A percentile compares a stretch with the other conserved stretches of the same genome.
These are phyloP conservation scores for Rhimphoctona megacephalus DNA, from an alignment of 2,888 invertebrate genomes.

Conservation along the genomic window DNA sequence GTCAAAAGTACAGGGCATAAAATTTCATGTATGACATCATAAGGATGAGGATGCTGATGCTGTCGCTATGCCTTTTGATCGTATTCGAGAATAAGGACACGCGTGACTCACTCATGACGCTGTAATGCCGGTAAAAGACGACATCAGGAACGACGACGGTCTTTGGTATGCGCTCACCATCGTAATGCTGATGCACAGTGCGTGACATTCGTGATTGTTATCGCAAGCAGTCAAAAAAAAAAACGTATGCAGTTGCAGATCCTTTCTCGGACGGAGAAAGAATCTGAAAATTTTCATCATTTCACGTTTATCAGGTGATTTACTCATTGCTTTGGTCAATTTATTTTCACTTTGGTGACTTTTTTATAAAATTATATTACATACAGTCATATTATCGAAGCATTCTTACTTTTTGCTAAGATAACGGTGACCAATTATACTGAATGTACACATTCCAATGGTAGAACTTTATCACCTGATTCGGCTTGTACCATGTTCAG, in stretches of 20 bases:
- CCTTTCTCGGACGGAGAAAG: neutral
- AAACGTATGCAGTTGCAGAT: neutral
- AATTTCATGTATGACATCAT: slow-evolving; percentile 43
- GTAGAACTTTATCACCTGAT: neutral
- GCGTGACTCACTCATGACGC: slow-evolving; percentile 36
- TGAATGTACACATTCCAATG: neutral
- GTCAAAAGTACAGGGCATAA: slow-evolving; percentile 24
- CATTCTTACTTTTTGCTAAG: neutral
- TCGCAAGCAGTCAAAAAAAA: neutral
- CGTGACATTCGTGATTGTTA: neutral
- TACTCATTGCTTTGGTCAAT: neutral
- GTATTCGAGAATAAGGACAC: slow-evolving; percentile 43
- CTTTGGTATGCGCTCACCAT: neutral
- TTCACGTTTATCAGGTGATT: neutral
- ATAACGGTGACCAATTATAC: neutral
- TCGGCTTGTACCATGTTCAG: neutral
- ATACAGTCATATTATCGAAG: neutral
- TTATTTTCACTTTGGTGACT: neutral
- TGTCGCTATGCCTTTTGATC: neutral
- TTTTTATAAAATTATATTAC: neutral
- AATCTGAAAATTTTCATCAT: neutral
- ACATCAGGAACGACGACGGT: slow-evolving; percentile 17
- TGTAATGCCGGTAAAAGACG: slow-evolving; percentile 7
- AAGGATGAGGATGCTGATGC: slow-evolving; percentile 24
- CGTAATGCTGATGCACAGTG: neutral